Conservation (phyloP, 2,113 vertebrate species). For the Castor canadensis region DNA sequence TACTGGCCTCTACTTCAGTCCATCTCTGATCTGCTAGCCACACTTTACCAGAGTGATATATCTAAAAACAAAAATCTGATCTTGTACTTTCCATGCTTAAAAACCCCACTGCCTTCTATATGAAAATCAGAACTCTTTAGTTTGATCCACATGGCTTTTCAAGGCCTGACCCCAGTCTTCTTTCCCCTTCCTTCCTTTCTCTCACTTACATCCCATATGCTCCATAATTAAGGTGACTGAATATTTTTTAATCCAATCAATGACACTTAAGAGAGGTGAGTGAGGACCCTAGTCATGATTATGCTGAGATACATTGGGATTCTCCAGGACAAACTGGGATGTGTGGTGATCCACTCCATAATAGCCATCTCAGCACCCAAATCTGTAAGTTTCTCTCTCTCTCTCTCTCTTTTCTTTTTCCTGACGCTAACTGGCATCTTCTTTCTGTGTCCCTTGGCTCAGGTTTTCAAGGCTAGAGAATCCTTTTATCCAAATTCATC, state of each 20-base stretch:
- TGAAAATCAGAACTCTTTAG: neutral
- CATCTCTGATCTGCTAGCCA: neutral
- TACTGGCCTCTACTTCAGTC: too few species aligned
- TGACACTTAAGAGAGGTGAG: neutral
- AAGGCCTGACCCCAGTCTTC: neutral
- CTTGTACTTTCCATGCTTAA: neutral
- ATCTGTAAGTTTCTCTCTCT: too few species aligned
- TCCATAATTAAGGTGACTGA: neutral
- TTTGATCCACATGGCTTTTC: neutral
- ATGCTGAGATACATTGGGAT: neutral
- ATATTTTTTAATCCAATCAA: neutral
- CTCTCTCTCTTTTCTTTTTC: conserved; percentile 12
- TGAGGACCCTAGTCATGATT: neutral
- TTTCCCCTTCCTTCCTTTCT: neutral
- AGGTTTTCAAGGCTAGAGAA: neutral
- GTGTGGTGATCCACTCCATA: neutral
- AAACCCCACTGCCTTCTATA: neutral
- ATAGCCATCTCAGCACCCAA: neutral
- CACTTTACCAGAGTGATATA: neutral
- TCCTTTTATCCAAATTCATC: neutral
- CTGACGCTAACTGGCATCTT: neutral
- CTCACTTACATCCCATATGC: neutral
- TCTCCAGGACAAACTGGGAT: neutral
- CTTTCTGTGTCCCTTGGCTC: neutral
- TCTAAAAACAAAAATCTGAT: neutral